These are phyloP conservation scores for Drosophila repletoides DNA, from an alignment of 1,140 invertebrate genomes.

Conservation along the genomic window DNA sequence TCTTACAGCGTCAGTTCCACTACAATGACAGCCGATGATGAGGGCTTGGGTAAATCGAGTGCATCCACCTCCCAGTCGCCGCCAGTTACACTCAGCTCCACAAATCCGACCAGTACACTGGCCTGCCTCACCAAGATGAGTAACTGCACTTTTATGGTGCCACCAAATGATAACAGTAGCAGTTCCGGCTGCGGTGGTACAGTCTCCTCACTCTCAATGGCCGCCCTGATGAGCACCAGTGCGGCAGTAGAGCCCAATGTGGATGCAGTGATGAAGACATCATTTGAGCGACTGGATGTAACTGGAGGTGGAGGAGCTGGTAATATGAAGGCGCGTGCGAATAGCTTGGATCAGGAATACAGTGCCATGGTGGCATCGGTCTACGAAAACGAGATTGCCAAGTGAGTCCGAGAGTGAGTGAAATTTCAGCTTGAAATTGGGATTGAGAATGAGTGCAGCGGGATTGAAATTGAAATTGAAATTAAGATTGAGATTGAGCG, in stretches of 20 bases:
- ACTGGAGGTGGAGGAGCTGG: constrained; percentile 20
- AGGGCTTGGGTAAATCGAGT: constrained; percentile 39
- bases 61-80: constrained; percentile 31
- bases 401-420: constrained; percentile 63
- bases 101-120: constrained; percentile 29
- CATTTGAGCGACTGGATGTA: constrained; percentile 60
- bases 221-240: constrained; percentile 40
- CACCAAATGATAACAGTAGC: constrained; percentile 60
- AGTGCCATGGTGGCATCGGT: constrained; percentile 76
- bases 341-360: constrained; percentile 70
- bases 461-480: constrained; percentile 15
- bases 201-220: constrained; percentile 48
- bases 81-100: background rate
- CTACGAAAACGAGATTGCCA: constrained; percentile 64
- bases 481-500: constrained; percentile 33
- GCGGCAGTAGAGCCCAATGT: constrained; percentile 30
- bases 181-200: constrained; percentile 67
- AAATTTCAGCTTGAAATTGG: background rate
- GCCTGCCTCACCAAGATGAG: constrained; percentile 42
- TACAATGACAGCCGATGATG: constrained; percentile 31
- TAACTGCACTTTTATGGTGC: constrained; percentile 46
- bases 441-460: too few species aligned
- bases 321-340: constrained; percentile 48
- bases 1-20: constrained; percentile 28
- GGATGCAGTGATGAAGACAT: constrained; percentile 65